Conservation (phyloP, 2,797 vertebrate genomes). For the Phataginus tricuspis region DNA sequence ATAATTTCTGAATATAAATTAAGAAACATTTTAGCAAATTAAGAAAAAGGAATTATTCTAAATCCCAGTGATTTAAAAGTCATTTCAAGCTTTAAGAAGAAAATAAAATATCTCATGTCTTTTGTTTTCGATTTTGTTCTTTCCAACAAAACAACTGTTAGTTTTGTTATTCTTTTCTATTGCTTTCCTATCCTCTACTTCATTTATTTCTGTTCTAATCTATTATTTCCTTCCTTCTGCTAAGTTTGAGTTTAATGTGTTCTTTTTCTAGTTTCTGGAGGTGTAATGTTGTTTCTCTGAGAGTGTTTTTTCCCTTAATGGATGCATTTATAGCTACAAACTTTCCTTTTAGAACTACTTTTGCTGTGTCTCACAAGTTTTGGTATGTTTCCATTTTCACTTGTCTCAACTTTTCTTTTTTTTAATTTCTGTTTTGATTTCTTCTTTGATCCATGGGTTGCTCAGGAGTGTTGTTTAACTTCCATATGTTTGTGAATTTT, state of each 20-base stretch:
- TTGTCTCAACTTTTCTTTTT: not conserved
- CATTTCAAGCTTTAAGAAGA: not conserved
- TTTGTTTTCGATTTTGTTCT: not conserved
- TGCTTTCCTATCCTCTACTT: not conserved
- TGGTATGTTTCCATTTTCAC: not conserved
- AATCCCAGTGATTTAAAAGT: not conserved
- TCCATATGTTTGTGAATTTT: not conserved
- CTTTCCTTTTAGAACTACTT: not conserved
- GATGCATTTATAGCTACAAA: not conserved
- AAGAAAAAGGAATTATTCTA: not conserved
- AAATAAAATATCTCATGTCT: not conserved
- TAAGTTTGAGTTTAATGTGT: not conserved
- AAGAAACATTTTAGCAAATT: constrained; percentile 9
- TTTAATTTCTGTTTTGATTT: not conserved
- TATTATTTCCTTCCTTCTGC: not conserved
- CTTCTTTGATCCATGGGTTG: not conserved
- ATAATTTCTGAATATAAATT: constrained; percentile 42
- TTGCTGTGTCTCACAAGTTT: not conserved
- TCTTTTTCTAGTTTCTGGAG: not conserved
- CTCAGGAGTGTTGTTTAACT: not conserved
- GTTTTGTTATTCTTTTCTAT: not conserved
- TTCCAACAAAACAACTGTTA: constrained; percentile 9
- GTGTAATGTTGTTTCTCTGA: not conserved
- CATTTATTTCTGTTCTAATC: not conserved
- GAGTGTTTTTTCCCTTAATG: not conserved